These are phyloP conservation scores for Argya squamiceps DNA, from an alignment of 2,797 vertebrate genomes.

Conservation along the genomic window DNA sequence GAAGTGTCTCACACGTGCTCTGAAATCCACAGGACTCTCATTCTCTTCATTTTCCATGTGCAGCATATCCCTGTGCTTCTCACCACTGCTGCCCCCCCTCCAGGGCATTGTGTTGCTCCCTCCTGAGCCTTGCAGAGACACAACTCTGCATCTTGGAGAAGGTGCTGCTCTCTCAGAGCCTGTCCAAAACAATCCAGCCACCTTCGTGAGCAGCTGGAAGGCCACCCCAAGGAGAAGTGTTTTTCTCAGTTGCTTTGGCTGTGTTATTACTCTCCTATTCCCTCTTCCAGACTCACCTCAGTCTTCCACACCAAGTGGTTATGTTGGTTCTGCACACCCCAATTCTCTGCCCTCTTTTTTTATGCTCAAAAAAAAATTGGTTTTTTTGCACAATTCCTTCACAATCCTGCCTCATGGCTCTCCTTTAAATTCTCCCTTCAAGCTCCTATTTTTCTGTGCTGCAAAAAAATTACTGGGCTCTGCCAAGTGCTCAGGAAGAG, in stretches of 20 bases:
- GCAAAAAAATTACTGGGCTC: neutral
- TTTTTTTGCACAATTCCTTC: neutral
- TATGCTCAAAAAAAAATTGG: rapidly evolving
- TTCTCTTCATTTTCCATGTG: neutral
- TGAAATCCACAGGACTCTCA: neutral
- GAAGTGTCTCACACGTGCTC: neutral
- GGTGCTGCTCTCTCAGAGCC: neutral
- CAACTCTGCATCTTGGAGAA: neutral
- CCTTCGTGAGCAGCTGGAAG: neutral
- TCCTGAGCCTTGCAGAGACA: neutral
- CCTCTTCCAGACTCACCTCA: neutral
- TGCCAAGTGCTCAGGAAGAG: neutral
- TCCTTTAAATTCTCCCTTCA: neutral
- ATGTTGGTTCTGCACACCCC: neutral
- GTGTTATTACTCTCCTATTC: neutral
- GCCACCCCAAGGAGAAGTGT: neutral
- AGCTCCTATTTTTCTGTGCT: neutral
- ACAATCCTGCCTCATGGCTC: neutral
- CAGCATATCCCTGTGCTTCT: rapidly evolving
- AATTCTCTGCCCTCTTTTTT: rapidly evolving
- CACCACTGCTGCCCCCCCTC: rapidly evolving
- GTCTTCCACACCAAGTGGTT: neutral
- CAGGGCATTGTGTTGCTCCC: rapidly evolving
- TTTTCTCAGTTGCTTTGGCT: neutral
- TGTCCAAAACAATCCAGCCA: rapidly evolving